These are phyloP conservation scores for Acanthurus tractus DNA, from an alignment of 2,797 vertebrate genomes.

Conservation along the genomic window DNA sequence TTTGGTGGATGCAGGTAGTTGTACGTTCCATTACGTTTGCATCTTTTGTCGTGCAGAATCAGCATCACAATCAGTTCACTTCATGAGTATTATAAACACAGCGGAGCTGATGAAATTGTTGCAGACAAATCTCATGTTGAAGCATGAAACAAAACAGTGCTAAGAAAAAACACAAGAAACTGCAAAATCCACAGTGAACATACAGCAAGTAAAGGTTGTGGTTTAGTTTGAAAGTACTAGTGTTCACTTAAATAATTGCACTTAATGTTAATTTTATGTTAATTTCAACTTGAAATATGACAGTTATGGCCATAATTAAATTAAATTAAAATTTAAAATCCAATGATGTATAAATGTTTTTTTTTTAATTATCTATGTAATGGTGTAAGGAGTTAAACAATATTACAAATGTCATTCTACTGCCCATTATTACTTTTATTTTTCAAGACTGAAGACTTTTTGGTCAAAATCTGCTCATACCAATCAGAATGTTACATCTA, in stretches of 20 bases:
- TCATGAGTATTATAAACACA: background rate
- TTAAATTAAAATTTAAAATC: background rate
- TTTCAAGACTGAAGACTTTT: background rate
- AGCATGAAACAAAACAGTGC: background rate
- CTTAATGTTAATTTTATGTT: background rate
- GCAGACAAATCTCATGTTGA: conserved; percentile 12
- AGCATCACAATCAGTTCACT: conserved; percentile 19
- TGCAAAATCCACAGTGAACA: too few relatives aligned
- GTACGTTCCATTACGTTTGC: background rate
- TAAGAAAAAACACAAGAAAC: background rate
- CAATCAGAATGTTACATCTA: background rate
- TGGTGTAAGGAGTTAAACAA: background rate
- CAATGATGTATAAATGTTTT: background rate
- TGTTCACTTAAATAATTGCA: background rate
- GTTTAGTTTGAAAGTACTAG: background rate
- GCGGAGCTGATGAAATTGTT: background rate
- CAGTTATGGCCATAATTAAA: background rate
- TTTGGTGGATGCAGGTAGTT: conserved; percentile 37
- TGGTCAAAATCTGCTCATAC: background rate
- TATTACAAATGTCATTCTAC: background rate
- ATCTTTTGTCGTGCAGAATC: conserved; percentile 24
- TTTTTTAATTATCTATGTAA: too few relatives aligned
- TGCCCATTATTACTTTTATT: background rate
- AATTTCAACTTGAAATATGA: background rate
- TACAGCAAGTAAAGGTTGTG: background rate